Evolutionary conservation across 2,113 vertebrate genomes (phyloP).

Genomic region (Ginglymostoma cirratum): DNA sequence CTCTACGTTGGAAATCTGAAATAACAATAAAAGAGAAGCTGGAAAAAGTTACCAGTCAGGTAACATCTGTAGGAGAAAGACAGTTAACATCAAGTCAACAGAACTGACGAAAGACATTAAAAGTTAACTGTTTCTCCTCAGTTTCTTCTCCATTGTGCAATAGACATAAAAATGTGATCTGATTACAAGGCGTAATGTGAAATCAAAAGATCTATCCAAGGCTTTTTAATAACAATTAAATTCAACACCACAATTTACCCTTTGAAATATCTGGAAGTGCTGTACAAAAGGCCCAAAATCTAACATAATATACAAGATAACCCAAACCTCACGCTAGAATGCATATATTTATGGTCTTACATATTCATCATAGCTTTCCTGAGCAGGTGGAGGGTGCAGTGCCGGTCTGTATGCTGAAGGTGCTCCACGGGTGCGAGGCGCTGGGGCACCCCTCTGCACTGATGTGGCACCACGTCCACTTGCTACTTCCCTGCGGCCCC

Average conservation of each 20-base stretch:
- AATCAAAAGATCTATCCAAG: background rate
- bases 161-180: background rate
- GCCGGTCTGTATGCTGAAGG: slow-evolving; percentile 26
- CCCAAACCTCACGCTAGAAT: background rate
- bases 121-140: too few species aligned
- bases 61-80: too few species aligned
- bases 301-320: background rate
- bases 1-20: too few species aligned
- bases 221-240: too few species aligned
- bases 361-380: slow-evolving; percentile 31
- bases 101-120: too few species aligned
- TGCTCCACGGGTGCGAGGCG: background rate
- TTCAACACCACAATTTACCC: background rate
- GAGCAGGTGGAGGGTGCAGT: slow-evolving; percentile 24
- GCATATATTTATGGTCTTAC: background rate
- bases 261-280: background rate
- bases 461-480: slow-evolving; percentile 4
- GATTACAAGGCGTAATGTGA: background rate
- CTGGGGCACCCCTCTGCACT: slow-evolving; percentile 26
- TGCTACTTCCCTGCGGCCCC: slow-evolving; percentile 22
- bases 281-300: background rate
- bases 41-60: too few species aligned
- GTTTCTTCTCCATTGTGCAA: background rate
- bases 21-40: too few species aligned
- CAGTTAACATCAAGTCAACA: too few species aligned